Conservation (phyloP, 2,113 vertebrate genomes). For the Acanthochromis polyacanthus region DNA sequence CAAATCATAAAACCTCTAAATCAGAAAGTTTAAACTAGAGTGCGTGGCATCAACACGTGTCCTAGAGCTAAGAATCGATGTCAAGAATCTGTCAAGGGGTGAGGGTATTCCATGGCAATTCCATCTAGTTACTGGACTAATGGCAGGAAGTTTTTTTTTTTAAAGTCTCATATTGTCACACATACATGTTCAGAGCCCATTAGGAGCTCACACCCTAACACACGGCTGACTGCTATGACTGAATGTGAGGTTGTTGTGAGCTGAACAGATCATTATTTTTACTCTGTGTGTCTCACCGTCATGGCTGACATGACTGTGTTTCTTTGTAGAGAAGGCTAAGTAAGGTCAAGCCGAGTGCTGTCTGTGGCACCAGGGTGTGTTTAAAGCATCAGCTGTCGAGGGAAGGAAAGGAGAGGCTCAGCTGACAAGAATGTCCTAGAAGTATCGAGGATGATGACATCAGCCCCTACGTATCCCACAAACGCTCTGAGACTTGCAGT, state of each 20-base stretch:
- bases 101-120: slow-evolving; percentile 3
- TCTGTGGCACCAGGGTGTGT: slow-evolving; percentile 33
- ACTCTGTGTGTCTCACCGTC: background rate
- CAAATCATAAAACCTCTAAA: background rate
- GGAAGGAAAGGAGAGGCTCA: background rate
- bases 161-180: background rate
- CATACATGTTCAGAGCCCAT: background rate
- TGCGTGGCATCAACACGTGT: background rate
- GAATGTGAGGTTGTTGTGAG: background rate
- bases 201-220: background rate
- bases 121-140: background rate
- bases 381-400: slow-evolving; percentile 36
- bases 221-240: background rate
- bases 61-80: background rate
- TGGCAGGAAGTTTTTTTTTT: background rate
- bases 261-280: slow-evolving; percentile 16
- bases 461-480: background rate
- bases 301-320: slow-evolving; percentile 6
- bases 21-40: background rate
- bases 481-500: background rate
- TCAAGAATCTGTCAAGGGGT: background rate
- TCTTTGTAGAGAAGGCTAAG: slow-evolving; percentile 34
- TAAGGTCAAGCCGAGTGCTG: slow-evolving; percentile 25
- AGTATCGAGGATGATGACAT: slow-evolving; percentile 20
- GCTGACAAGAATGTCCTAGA: slow-evolving; percentile 7